Evolutionary conservation across 2,113 vertebrate species (phyloP), one percentile per base, ranked within the genome.

Genomic region (Eupsittula cactorum): DNA sequence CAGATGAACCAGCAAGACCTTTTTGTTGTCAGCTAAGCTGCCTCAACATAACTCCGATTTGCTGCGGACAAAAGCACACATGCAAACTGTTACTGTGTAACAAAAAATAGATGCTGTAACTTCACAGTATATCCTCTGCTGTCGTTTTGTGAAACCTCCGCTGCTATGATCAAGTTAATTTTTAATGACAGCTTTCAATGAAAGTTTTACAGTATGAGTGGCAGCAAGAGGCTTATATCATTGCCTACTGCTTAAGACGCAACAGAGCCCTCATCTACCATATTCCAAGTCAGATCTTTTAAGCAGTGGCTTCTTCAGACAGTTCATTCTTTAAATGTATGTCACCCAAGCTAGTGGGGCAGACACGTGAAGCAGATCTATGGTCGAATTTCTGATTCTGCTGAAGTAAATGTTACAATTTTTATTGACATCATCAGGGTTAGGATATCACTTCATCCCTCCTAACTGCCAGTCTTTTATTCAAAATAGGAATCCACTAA

Each of bases 261-360:
- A 24, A 62, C 4, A 64, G 50, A 27, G 3, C 0, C 6, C 2
- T 41, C 0, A 0, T 42, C 59, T 78, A 16, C 14, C 21, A 8
- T 7, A 28, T 53, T 79, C 13, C 28, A 79, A 41, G 20, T 23
- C 81, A 60, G 37, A 18, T 41, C 16, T 79, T 79, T 44, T 28
- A 82, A 75, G 21, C 57, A 49, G 7, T 31, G 29, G 28, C 14
- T 20, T 64, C 41, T 82, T 86, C 25, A 55, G 20, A 31, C 39
- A 89, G 86, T 42, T 55, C 1, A n/a, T 77, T 79, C 59, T 64
- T 52, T 83, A 49, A 73, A 80, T 4, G 0, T 41, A 37, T 27
- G 13, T 63, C 31, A 53, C 5, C 11, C 6, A 75, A 46, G 12
- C 62, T 42, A 68, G 28, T 18, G 5, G 21, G 21, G n/a, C 53